Conservation (phyloP, 2,888 invertebrate genomes). For the Elegia similella region DNA sequence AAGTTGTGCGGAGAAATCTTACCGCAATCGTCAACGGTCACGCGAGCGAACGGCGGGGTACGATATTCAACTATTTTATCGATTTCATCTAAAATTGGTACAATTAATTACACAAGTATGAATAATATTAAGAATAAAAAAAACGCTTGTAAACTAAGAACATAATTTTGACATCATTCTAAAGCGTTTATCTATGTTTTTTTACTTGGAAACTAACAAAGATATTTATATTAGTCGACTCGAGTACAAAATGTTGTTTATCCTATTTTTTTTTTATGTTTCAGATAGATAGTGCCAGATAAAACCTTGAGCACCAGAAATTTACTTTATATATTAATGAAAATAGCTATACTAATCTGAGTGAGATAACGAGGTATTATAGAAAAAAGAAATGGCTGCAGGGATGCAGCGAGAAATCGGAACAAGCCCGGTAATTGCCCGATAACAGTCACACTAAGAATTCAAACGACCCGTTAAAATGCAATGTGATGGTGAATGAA, state of each 20-base stretch:
- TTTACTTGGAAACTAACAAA: no score
- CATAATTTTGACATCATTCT: no score
- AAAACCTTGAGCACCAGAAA: no score
- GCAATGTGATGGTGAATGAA: neutral
- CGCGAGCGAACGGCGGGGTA: conserved; percentile 44
- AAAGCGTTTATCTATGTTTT: no score
- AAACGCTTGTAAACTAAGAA: no score
- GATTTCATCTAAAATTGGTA: neutral
- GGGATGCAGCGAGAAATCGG: neutral
- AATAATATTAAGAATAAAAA: neutral
- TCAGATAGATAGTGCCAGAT: no score
- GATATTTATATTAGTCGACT: no score
- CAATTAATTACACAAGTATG: neutral
- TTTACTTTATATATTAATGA: no score
- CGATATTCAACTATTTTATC: neutral
- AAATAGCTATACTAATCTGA: neutral
- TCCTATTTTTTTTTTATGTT: no score
- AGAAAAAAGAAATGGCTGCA: neutral
- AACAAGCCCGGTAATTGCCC: neutral
- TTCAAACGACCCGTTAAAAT: neutral
- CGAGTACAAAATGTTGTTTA: no score
- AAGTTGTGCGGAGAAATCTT: conserved; percentile 56
- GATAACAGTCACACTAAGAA: neutral
- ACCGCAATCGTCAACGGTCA: conserved; percentile 58
- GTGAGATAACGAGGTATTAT: neutral